phyloP scores from a whole-genome alignment of 2,113 vertebrate species.

The Callaeas wilsoni region DNA sequence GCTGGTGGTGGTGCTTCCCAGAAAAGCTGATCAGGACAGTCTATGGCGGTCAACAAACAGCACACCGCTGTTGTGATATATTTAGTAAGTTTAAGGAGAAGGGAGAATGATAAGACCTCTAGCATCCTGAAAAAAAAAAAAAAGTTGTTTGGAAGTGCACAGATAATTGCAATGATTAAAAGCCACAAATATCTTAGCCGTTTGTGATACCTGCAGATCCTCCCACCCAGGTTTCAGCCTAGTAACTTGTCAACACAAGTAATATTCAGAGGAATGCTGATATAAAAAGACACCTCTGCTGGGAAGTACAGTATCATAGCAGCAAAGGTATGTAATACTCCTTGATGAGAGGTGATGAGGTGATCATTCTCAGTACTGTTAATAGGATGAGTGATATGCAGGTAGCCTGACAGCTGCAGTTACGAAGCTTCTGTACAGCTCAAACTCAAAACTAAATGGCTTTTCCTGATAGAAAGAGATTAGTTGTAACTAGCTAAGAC shows the following conservation, averaged over 20 bases:
- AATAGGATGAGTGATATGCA: background rate
- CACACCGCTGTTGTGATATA: background rate
- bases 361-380: background rate
- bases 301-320: background rate
- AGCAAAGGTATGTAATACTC: background rate
- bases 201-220: conserved; percentile 36
- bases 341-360: background rate
- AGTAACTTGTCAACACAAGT: conserved; percentile 59
- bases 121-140: background rate
- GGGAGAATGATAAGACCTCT: background rate
- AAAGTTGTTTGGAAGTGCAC: background rate
- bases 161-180: conserved; percentile 11
- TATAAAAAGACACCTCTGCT: background rate
- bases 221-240: conserved; percentile 19
- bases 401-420: conserved; percentile 4
- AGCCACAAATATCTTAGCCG: conserved; percentile 24
- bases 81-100: background rate
- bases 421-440: background rate
- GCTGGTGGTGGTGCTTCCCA: background rate
- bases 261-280: conserved; percentile 7
- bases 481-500: background rate
- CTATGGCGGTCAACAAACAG: background rate
- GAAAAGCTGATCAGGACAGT: background rate
- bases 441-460: background rate
- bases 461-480: background rate